Evolutionary conservation across 2,888 invertebrate genomes (phyloP).

Genomic region (Branchipolynoe longqiensis): DNA sequence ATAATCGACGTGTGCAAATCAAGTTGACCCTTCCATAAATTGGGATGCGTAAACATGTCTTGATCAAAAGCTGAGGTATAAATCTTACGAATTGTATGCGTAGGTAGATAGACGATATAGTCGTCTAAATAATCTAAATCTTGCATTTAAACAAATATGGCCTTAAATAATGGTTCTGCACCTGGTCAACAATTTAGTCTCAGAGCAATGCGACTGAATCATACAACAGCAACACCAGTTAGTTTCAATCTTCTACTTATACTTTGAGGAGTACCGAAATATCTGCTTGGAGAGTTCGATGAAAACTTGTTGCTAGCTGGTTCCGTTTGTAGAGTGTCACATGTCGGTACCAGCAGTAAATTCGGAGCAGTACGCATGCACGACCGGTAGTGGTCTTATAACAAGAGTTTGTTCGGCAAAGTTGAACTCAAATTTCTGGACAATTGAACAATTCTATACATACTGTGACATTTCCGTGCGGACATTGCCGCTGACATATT

Average conservation of each 20-base stretch:
- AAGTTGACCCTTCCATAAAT: too few relatives aligned
- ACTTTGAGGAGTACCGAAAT: neutral
- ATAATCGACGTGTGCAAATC: too few relatives aligned
- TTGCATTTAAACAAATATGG: too few relatives aligned
- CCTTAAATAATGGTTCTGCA: too few relatives aligned
- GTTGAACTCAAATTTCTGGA: neutral
- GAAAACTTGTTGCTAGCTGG: neutral
- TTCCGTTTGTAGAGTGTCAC: neutral
- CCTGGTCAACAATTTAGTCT: too few relatives aligned
- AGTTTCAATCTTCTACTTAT: neutral
- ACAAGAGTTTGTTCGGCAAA: neutral
- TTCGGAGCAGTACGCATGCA: conserved; percentile 35
- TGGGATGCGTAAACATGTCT: too few relatives aligned
- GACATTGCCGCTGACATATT: neutral
- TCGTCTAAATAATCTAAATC: too few relatives aligned
- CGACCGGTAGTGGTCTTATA: conserved; percentile 43
- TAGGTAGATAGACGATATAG: too few relatives aligned
- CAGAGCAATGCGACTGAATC: neutral
- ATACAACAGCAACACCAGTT: neutral
- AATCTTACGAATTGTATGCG: too few relatives aligned
- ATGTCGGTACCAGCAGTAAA: neutral
- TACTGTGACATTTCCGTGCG: neutral
- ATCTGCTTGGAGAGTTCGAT: neutral
- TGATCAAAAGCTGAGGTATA: too few relatives aligned
- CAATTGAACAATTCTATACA: neutral